Conservation (phyloP, 37 sponge, comb jelly and placozoan genomes). For the Corticium candelabrum region DNA sequence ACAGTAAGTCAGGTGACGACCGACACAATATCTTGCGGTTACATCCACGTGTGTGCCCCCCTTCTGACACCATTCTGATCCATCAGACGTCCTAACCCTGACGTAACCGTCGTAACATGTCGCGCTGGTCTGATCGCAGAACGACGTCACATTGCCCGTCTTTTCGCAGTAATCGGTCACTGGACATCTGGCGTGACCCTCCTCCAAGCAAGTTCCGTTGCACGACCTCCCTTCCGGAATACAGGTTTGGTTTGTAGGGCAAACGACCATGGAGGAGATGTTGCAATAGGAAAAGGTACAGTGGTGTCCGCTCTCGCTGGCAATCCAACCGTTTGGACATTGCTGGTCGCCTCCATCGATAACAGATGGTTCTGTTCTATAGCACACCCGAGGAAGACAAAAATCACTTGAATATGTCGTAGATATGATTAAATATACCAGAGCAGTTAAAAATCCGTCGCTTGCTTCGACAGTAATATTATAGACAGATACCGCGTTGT, state of each 20-base stretch:
- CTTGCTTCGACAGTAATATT: conserved; percentile 25
- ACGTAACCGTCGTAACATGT: conserved; percentile 59
- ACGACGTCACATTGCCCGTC: conserved; percentile 5
- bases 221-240: conserved; percentile 30
- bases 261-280: conserved; percentile 1
- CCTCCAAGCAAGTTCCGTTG: conserved; percentile 30
- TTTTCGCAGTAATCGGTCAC: conserved; percentile 53
- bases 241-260: conserved; percentile 24
- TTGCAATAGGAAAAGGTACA: conserved; percentile 16
- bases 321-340: background rate
- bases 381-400: background rate
- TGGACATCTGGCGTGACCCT: conserved; percentile 49
- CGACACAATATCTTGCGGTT: conserved; percentile 18
- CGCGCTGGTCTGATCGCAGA: conserved; percentile 55
- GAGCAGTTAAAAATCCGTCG: conserved; percentile 32
- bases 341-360: no score
- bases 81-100: conserved; percentile 29
- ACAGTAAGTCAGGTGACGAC: conserved; percentile 34
- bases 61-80: background rate
- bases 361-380: background rate
- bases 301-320: background rate
- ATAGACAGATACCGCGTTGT: conserved; percentile 11
- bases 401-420: background rate
- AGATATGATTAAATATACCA: conserved; percentile 13
- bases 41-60: conserved; percentile 9